Evolutionary conservation across 2,888 invertebrate genomes (phyloP), one percentile per base, ranked within the genome.

Genomic region (Pandemis corylana): DNA sequence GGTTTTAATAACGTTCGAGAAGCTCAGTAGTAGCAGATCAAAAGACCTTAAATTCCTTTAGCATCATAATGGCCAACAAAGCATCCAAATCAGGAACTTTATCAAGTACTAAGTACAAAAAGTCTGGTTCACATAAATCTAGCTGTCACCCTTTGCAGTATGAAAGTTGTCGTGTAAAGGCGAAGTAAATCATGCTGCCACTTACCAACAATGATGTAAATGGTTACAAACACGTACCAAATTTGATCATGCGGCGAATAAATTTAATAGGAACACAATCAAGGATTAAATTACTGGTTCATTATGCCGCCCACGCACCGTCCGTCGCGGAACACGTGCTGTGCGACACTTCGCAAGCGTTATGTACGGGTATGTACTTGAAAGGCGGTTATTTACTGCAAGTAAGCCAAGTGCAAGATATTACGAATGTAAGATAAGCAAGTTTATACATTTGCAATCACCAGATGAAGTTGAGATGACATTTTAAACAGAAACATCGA

Each of bases 201-300:
- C 83, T 78, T 68, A 80, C 81, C 83, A 85, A 87, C 89, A 90
- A 87, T 90, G 83, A 88, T 86, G 88, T 88, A 91, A 91, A 92
- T 90, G 90, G 87, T 88, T 86, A 89, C 89, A 90, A 89, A 89
- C 89, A 88, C 89, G 88, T 86, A 88, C 92, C 92, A 90, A 94
- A 93, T 93, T 93, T 92, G 92, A 93, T 91, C 90, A 90, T 90
- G 89, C 85, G 80, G 89, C 89, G 89, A 92, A 93, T 93, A 94
- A 93, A 92, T 93, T 93, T 91, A 91, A 92, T 91, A 88, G 85
- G 88, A 89, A 93, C 90, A 94, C 93, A 94, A 94, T 93, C 92
- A 93, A 87, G 93, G 93, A 90, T 91, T 92, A 92, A 94, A 94
- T 94, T 91, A 94, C 90, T 87, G 92, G 85, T 91, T 89, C 90